phyloP scores from a whole-genome alignment of 2,888 invertebrate species.

The Apomyelois bistriatella region DNA sequence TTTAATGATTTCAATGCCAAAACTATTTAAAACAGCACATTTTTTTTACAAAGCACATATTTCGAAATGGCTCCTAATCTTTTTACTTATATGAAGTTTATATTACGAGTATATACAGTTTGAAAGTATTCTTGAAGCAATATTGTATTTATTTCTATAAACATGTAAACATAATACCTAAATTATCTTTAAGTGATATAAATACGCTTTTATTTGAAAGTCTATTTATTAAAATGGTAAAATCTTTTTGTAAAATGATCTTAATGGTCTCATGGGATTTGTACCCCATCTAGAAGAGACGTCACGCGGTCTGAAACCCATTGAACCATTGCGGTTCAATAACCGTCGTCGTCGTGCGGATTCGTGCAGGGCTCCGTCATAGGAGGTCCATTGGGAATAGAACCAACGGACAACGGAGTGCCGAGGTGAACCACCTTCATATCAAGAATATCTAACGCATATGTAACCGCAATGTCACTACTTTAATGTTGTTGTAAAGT shows the following conservation, averaged over 20 bases:
- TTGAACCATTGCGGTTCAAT: conserved; percentile 2
- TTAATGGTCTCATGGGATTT: not conserved
- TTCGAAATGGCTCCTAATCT: too few relatives aligned
- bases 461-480: not conserved
- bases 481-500: not conserved
- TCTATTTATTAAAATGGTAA: not conserved
- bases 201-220: too few relatives aligned
- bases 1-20: too few relatives aligned
- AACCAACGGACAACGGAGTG: not conserved
- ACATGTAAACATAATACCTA: too few relatives aligned
- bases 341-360: conserved; percentile 1
- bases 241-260: not conserved
- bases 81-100: too few relatives aligned
- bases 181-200: too few relatives aligned
- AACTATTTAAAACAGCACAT: too few relatives aligned
- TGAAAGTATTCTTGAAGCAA: too few relatives aligned
- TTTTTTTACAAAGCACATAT: too few relatives aligned
- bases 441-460: not conserved
- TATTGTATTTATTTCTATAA: too few relatives aligned
- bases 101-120: too few relatives aligned
- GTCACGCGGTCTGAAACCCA: conserved; percentile 7
- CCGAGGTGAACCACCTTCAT: conserved; percentile 4
- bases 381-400: conserved; percentile 2
- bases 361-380: not conserved
- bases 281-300: not conserved